Evolutionary conservation across 2,113 vertebrate genomes (phyloP).

Genomic region (Ameiurus melas): DNA sequence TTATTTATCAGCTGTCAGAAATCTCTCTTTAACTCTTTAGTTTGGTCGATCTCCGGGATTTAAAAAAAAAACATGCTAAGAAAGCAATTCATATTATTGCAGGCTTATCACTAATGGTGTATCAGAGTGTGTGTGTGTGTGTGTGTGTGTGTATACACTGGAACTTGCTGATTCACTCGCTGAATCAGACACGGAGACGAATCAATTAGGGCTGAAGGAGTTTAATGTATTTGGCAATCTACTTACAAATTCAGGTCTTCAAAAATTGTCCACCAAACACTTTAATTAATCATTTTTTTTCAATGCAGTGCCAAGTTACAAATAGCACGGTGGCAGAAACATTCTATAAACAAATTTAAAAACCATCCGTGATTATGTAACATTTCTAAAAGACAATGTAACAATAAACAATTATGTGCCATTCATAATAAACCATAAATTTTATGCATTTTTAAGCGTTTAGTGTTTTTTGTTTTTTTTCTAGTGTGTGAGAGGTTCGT

Average conservation of each 20-base stretch:
- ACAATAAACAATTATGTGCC: neutral
- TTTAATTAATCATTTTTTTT: neutral
- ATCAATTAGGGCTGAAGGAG: neutral
- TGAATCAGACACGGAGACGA: neutral
- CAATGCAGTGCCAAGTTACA: neutral
- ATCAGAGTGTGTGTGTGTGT: neutral
- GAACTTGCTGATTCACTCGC: conserved; percentile 18
- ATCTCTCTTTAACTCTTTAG: neutral
- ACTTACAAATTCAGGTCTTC: neutral
- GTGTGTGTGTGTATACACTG: neutral
- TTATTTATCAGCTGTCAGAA: neutral
- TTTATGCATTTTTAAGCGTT: too few relatives aligned
- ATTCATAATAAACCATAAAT: neutral
- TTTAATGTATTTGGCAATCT: neutral
- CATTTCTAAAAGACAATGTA: neutral
- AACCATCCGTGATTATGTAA: too few relatives aligned
- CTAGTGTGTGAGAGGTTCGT: neutral
- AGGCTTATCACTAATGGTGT: neutral
- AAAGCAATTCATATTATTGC: neutral
- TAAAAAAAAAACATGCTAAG: neutral
- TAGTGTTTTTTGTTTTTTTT: too few relatives aligned
- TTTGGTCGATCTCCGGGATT: neutral
- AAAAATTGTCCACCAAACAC: neutral
- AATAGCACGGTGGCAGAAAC: neutral
- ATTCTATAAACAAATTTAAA: neutral